Percentiles rank a stretch among this genome's conserved stretches.
phyloP scores from a whole-genome alignment of 2,888 invertebrate species.

The Metacarcinus magister region DNA sequence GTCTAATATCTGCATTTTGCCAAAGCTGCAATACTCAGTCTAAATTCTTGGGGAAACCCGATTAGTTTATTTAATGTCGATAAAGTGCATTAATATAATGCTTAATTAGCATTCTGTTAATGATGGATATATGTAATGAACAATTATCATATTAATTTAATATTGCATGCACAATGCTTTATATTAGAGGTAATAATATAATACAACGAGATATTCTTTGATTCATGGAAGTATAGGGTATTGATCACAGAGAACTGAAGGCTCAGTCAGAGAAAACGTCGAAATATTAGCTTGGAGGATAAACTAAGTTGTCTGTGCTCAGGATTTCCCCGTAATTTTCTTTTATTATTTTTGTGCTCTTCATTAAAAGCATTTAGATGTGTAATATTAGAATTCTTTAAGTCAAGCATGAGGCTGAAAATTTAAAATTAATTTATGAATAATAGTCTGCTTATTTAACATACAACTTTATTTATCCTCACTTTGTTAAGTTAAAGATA shows the following conservation, averaged over 20 bases:
- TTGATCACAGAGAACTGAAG: constrained; percentile 81
- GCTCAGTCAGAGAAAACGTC: constrained; percentile 81
- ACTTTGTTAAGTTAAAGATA: constrained; percentile 83
- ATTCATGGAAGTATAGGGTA: constrained; percentile 81
- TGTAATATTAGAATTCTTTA: constrained; percentile 79
- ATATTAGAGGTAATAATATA: constrained; percentile 78
- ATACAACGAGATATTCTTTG: constrained; percentile 76
- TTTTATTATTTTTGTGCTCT: constrained; percentile 65
- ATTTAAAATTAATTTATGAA: constrained; percentile 78
- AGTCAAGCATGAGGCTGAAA: constrained; percentile 79
- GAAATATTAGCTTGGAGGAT: constrained; percentile 82
- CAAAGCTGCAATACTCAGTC: constrained; percentile 80
- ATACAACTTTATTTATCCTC: constrained; percentile 83
- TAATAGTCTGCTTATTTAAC: constrained; percentile 82
- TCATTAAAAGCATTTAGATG: constrained; percentile 80
- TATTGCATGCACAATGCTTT: constrained; percentile 81
- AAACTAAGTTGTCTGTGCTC: constrained; percentile 82
- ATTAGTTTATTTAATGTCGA: constrained; percentile 75
- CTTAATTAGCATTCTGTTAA: constrained; percentile 81
- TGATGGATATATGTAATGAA: constrained; percentile 74
- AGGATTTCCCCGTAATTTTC: constrained; percentile 75
- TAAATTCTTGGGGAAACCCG: constrained; percentile 79
- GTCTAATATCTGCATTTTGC: constrained; percentile 80
- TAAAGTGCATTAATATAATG: constrained; percentile 78
- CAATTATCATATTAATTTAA: constrained; percentile 80